Evolutionary conservation across 1,140 invertebrate species (phyloP), one percentile per base, ranked within the genome.

Genomic region (Nomia melanderi): DNA sequence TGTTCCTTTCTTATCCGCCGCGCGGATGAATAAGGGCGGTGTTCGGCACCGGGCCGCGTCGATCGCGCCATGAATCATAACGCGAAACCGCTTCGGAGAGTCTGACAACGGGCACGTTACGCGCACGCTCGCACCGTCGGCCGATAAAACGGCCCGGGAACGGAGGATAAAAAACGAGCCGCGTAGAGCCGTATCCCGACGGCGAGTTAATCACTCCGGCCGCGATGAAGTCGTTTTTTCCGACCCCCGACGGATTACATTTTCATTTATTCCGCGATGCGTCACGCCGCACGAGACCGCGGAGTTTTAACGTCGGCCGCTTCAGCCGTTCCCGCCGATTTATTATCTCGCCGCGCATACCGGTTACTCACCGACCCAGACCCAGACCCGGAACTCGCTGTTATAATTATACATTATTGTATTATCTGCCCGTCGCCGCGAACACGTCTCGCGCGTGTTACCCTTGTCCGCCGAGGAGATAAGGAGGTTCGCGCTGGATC

Each of bases 331-430:
- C 64, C 3, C 23, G 72, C 62, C 67, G 72, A 62, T 83, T 79
- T 79, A 77, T 73, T 79, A 66, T 84, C 77, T 59, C 71, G 67
- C 29, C 56, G 25, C 12, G n/a, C 25, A 20, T 47, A 54, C 76
- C 44, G 81, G 69, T 83, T 79, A 74, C 64, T 70, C 81, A 57
- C 29, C 53, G 56, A 1, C 27, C 14, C 50, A 41, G 14, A n/a
- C 47, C n/a, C 62, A 54, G 20, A 84, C 77, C 82, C 82, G 82
- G 82, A 84, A 84, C 77, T 84, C 41, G 9, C 17, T 33, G n/a
- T 79, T 83, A 69, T 73, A 83, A 83, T 83, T 84, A 80, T 59
- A 31, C 67, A 27, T 79, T 64, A 50, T 74, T 44, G 57, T 60
- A 77, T 83, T 80, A 77, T 65, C 63, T 17, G 27, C 20, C 14